These are phyloP conservation scores for Natator depressus DNA, from an alignment of 2,113 vertebrate genomes.

Conservation along the genomic window DNA sequence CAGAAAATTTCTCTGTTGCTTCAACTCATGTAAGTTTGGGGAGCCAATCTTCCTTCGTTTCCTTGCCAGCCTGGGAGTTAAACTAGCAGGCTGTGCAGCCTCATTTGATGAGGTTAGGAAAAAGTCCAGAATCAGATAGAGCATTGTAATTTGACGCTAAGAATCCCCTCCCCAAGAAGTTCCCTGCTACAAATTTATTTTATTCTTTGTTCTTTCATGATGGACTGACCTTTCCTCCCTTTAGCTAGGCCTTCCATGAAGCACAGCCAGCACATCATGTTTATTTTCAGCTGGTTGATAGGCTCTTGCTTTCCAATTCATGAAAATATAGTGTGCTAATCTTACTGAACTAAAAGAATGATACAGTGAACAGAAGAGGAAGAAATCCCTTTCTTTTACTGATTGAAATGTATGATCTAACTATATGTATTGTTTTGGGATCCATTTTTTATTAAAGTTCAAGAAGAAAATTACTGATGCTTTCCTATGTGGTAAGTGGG, in stretches of 20 bases:
- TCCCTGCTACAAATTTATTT: neutral
- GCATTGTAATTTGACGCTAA: neutral
- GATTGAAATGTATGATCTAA: neutral
- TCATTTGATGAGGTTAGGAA: neutral
- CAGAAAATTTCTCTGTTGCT: neutral
- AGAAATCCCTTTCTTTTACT: neutral
- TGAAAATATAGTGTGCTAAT: neutral
- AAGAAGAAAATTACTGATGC: neutral
- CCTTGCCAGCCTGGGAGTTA: neutral
- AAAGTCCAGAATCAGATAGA: neutral
- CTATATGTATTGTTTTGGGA: neutral
- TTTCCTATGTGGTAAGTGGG: neutral
- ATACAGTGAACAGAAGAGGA: neutral
- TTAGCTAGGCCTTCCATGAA: neutral
- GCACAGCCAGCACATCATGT: neutral
- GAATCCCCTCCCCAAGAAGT: neutral
- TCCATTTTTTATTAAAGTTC: neutral
- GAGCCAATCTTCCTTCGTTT: neutral
- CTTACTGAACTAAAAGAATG: neutral
- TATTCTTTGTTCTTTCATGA: neutral
- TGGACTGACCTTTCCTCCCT: neutral
- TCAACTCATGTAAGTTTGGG: neutral
- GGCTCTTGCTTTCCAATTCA: neutral
- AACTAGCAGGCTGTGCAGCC: neutral
- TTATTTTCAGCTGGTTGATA: constrained; percentile 3